Evolutionary conservation across 1,140 invertebrate genomes (phyloP), one percentile per base, ranked within the genome.

Genomic region (Aphaenogaster floridana): DNA sequence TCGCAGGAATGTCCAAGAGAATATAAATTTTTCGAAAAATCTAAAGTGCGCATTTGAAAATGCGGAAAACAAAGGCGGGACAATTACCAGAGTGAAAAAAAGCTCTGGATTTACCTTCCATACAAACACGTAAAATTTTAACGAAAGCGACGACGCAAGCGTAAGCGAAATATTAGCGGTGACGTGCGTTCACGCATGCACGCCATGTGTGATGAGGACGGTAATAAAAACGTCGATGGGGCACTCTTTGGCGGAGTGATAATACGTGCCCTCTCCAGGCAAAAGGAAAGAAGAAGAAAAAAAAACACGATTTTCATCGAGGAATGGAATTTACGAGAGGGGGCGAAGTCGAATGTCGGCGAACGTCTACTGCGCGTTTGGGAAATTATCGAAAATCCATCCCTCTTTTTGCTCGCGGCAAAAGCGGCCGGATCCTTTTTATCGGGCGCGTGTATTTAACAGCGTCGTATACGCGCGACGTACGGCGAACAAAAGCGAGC

Each of bases 311-410:
- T 81, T 81, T 71, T 54, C 50, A 34, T 45, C 9, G 66, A n/a
- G n/a, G 6, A 50, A 36, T 42, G 39, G 15, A 57, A 81, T 81
- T 81, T 81, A 81, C 52, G 80, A 74, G 39, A 72, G 28, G 9
- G 39, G 54, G 28, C 42, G 8, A 74, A 74, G 68, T 74, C 48
- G 64, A 69, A 57, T 71, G 64, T 71, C 52, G 68, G 9, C 42
- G 68, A 17, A 83, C 54, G 28, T 83, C 68, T 59, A 84, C 71
- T 59, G 57, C n/a, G 34, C n/a, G 34, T 61, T 68, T 52, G 69
- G 17, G 54, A 76, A 84, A 84, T 84, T 74, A 84, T 84, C 69
- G 80, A 84, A 84, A 84, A 84, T 61, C 80, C 80, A 84, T 84
- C 54, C n/a, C 76, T 84, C 80, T 86, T 78, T 86, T 79, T 86